phyloP scores from a whole-genome alignment of 2,888 invertebrate species.

The Parapristionchus giblindavisi region DNA sequence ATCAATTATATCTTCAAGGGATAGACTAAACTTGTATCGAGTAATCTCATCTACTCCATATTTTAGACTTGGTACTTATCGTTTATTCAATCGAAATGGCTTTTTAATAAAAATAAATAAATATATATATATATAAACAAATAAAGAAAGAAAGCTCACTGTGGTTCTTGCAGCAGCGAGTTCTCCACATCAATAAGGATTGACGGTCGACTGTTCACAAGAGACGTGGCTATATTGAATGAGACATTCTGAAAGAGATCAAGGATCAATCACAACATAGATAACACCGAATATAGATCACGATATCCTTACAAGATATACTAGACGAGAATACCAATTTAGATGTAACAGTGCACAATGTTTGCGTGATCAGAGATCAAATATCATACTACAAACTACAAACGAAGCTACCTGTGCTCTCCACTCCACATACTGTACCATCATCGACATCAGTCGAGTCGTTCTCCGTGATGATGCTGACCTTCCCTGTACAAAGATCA shows the following conservation, averaged over 20 bases:
- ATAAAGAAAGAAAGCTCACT: constrained; percentile 2
- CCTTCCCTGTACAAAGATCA: neutral
- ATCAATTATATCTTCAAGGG: neutral
- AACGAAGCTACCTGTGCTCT: constrained; percentile 9
- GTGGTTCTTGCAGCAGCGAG: constrained; percentile 18
- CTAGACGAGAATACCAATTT: too few species aligned
- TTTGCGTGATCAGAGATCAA: too few species aligned
- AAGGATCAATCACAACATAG: too few species aligned
- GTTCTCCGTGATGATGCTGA: neutral
- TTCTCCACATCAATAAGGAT: constrained; percentile 17
- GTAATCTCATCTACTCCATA: neutral
- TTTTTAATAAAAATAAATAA: neutral
- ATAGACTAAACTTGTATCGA: neutral
- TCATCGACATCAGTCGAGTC: neutral
- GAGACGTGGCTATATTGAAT: neutral
- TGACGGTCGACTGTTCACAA: neutral
- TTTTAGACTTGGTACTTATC: neutral
- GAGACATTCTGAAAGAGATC: neutral
- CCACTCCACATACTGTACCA: constrained; percentile 14
- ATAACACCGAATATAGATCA: too few species aligned
- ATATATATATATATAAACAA: neutral
- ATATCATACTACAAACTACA: too few species aligned
- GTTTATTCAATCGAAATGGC: neutral
- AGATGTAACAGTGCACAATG: too few species aligned
- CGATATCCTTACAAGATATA: too few species aligned